Percentiles rank a stretch among this genome's conserved stretches.
Conservation (phyloP, 1,140 invertebrate species). For the Drosophila novamexicana region DNA sequence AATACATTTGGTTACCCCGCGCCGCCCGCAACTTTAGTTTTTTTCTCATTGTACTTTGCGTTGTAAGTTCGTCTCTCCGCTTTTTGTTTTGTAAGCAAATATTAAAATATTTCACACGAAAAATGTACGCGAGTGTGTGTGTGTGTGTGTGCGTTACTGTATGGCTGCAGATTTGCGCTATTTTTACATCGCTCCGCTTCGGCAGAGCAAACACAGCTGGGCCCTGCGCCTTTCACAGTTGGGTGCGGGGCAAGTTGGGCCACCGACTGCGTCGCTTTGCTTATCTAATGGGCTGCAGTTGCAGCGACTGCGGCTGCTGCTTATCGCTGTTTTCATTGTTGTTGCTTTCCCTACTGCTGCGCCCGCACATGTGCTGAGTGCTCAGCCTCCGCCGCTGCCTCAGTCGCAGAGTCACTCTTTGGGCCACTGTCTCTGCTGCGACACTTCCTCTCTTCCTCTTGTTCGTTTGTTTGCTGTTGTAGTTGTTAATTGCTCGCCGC, state of each 20-base stretch:
- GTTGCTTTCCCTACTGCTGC: constrained; percentile 29
- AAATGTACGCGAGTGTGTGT: constrained; percentile 32
- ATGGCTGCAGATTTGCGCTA: constrained; percentile 47
- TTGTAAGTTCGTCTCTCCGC: constrained; percentile 11
- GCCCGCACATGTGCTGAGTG: constrained; percentile 42
- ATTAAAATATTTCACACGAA: constrained; percentile 73
- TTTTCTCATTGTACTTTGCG: constrained; percentile 16
- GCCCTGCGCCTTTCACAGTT: constrained; percentile 4
- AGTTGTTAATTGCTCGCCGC: constrained; percentile 79
- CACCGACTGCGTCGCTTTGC: constrained; percentile 56
- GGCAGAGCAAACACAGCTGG: constrained; percentile 64
- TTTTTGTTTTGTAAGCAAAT: constrained; percentile 66
- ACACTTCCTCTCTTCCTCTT: constrained; percentile 2
- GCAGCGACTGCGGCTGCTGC: constrained; percentile 27
- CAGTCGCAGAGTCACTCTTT: background rate
- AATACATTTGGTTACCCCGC: constrained; percentile 18
- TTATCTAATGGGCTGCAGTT: constrained; percentile 70
- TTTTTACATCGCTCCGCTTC: constrained; percentile 52
- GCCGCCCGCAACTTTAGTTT: constrained; percentile 7
- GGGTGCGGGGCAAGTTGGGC: constrained; percentile 10
- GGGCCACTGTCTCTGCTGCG: background rate
- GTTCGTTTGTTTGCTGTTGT: constrained; percentile 64
- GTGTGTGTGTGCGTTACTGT: constrained; percentile 8
- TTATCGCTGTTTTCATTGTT: constrained; percentile 51
- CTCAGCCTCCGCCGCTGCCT: background rate